Percentiles rank a stretch among this genome's conserved stretches.
These are phyloP conservation scores for Mareca strepera DNA, from an alignment of 2,797 vertebrate species.

Conservation along the genomic window DNA sequence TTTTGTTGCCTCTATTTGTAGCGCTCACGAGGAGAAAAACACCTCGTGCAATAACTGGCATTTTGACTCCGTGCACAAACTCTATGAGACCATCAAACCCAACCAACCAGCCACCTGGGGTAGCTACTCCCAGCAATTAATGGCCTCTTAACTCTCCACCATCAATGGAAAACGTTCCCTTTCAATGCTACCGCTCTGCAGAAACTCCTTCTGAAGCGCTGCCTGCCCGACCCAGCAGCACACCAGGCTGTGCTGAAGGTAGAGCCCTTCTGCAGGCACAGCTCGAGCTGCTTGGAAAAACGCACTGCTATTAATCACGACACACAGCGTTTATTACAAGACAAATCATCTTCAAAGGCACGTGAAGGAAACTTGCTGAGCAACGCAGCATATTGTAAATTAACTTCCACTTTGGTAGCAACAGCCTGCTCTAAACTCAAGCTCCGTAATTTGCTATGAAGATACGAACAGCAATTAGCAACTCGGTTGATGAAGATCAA, in stretches of 20 bases:
- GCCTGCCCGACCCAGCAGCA: background rate
- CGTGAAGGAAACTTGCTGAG: background rate
- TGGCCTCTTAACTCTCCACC: accelerated
- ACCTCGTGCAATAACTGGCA: background rate
- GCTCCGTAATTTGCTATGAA: background rate
- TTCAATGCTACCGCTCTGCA: background rate
- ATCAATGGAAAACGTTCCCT: background rate
- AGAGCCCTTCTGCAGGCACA: background rate
- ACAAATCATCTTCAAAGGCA: background rate
- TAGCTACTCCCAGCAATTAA: background rate
- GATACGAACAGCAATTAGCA: background rate
- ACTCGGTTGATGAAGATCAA: background rate
- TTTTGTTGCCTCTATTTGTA: background rate
- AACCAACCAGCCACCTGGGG: background rate
- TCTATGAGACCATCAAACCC: background rate
- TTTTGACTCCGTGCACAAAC: background rate
- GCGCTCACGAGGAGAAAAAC: background rate
- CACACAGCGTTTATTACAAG: background rate
- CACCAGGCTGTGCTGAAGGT: background rate
- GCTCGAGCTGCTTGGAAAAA: background rate
- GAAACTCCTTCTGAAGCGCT: background rate
- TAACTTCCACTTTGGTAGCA: background rate
- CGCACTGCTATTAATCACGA: background rate
- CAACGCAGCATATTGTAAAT: background rate
- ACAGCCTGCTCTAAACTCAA: background rate